Evolutionary conservation across 2,113 vertebrate genomes (phyloP).

Genomic region (Rhinoderma darwinii): DNA sequence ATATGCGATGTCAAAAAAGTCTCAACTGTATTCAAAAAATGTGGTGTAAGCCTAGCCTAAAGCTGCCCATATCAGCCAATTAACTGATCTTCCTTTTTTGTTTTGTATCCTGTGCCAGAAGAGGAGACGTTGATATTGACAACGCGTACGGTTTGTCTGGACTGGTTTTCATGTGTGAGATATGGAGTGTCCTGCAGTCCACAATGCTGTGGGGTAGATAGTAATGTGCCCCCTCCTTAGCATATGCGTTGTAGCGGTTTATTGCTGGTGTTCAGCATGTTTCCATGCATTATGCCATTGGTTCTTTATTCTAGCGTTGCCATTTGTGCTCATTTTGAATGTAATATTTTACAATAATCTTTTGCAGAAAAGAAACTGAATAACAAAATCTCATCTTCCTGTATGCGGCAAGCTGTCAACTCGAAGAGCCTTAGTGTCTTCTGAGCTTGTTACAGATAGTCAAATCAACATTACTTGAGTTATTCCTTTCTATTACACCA

Average conservation of each 20-base stretch:
- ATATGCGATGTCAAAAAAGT: no score
- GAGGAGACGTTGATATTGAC: background rate
- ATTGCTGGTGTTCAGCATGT: background rate
- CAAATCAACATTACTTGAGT: background rate
- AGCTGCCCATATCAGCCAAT: background rate
- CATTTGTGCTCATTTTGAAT: background rate
- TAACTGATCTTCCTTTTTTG: no score
- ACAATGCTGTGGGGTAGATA: background rate
- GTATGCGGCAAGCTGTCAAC: slow-evolving; percentile 67
- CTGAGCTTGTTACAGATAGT: slow-evolving; percentile 52
- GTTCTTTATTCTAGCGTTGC: background rate
- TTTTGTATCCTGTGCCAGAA: no score
- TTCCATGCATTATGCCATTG: background rate
- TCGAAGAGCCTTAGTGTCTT: slow-evolving; percentile 59
- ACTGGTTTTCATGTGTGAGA: background rate
- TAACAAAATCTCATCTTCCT: slow-evolving; percentile 65
- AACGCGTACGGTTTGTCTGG: background rate
- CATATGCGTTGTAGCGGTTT: background rate
- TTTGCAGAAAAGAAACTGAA: slow-evolving; percentile 76
- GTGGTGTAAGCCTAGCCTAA: background rate
- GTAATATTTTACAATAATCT: slow-evolving; percentile 63
- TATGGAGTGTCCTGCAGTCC: no score
- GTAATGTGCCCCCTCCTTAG: background rate
- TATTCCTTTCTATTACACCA: background rate
- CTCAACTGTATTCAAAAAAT: background rate